phyloP scores from a whole-genome alignment of 2,888 invertebrate species.

The Suillia variegata region DNA sequence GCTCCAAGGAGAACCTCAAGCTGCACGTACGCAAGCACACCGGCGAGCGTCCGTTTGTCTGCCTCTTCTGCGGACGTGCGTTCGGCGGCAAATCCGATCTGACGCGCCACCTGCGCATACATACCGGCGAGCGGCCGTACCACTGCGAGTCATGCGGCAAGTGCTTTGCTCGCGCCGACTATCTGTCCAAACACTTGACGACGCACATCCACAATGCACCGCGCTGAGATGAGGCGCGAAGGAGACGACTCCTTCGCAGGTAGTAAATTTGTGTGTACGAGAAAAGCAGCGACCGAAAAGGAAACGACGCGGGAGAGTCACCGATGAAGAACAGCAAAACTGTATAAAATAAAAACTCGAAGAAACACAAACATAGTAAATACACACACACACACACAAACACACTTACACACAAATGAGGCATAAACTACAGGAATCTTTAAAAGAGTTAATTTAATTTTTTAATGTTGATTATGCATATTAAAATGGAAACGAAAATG shows the following conservation, averaged over 20 bases:
- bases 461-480: neutral
- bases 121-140: constrained; percentile 88
- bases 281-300: neutral
- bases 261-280: constrained; percentile 39
- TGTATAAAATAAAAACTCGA: neutral
- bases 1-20: constrained; percentile 87
- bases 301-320: neutral
- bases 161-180: constrained; percentile 88
- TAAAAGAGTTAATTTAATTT: neutral
- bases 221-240: constrained; percentile 63
- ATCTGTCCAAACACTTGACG: constrained; percentile 87
- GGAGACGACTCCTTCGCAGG: constrained; percentile 63
- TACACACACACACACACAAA: constrained; percentile 17
- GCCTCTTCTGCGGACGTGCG: constrained; percentile 85
- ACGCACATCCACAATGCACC: constrained; percentile 84
- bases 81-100: constrained; percentile 89
- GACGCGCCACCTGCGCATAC: constrained; percentile 84
- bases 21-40: constrained; percentile 85
- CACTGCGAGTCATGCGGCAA: constrained; percentile 92
- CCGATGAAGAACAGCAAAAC: no score
- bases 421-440: constrained; percentile 41
- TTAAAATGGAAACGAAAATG: neutral
- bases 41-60: constrained; percentile 89
- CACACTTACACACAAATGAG: constrained; percentile 29
- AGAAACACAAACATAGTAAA: constrained; percentile 13